Evolutionary conservation across 2,888 invertebrate species (phyloP).

Genomic region (Apoderus coryli): DNA sequence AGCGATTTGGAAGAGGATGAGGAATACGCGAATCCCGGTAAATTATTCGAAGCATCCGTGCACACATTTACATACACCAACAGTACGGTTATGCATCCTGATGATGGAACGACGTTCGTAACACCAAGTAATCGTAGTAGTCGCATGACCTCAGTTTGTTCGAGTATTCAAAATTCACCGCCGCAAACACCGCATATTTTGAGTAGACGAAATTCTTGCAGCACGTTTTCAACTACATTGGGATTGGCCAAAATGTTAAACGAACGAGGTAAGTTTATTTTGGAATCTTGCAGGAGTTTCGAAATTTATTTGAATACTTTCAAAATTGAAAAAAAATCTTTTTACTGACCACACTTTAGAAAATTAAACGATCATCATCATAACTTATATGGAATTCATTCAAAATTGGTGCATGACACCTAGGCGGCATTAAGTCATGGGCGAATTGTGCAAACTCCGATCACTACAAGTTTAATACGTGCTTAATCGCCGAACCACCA

Average conservation of each 20-base stretch:
- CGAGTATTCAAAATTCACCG: slow-evolving; percentile 36
- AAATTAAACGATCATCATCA: too few relatives aligned
- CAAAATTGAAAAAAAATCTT: too few relatives aligned
- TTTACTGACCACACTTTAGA: too few relatives aligned
- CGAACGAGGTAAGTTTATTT: slow-evolving; percentile 48
- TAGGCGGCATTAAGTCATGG: too few relatives aligned
- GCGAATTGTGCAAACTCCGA: too few relatives aligned
- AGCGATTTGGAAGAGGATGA: slow-evolving; percentile 62
- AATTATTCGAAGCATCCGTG: slow-evolving; percentile 60
- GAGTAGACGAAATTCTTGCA: slow-evolving; percentile 67
- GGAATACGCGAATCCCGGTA: slow-evolving; percentile 53
- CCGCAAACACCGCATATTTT: slow-evolving; percentile 36
- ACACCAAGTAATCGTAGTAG: slow-evolving; percentile 46
- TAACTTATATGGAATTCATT: too few relatives aligned
- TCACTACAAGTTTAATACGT: too few relatives aligned
- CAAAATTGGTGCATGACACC: too few relatives aligned
- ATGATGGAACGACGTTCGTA: slow-evolving; percentile 60
- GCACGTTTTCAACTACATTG: slow-evolving; percentile 59
- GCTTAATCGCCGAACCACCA: too few relatives aligned
- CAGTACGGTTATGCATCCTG: slow-evolving; percentile 80
- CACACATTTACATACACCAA: slow-evolving; percentile 79
- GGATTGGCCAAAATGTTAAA: slow-evolving; percentile 63
- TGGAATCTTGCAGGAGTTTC: too few relatives aligned
- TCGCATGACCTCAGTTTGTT: slow-evolving; percentile 51
- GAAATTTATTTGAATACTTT: too few relatives aligned